A percentile compares a stretch with the other conserved stretches of the same genome.
phyloP scores from a whole-genome alignment of 2,797 vertebrate genomes.

The Catharus ustulatus region DNA sequence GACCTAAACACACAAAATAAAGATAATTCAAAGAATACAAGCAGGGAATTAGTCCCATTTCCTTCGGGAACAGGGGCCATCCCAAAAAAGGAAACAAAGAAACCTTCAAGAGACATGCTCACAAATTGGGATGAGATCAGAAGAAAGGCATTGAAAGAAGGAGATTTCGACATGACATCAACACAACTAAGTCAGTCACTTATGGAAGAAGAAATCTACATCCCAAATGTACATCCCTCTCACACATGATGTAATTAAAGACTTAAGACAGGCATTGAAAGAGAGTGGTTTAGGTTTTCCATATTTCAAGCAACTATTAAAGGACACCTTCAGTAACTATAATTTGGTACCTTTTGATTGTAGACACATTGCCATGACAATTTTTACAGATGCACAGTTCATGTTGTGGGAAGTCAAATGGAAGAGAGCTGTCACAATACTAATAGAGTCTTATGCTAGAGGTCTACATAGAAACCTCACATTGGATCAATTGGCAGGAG shows the following conservation, averaged over 20 bases:
- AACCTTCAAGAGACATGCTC: background rate
- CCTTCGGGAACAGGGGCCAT: too few relatives aligned
- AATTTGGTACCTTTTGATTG: background rate
- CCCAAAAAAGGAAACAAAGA: too few relatives aligned
- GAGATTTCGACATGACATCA: background rate
- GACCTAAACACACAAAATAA: too few relatives aligned
- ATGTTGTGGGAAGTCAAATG: background rate
- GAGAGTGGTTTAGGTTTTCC: too few relatives aligned
- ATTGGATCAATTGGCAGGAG: background rate
- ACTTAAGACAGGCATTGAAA: background rate
- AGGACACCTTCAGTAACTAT: background rate
- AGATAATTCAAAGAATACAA: too few relatives aligned
- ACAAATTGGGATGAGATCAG: background rate
- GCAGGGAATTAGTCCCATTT: too few relatives aligned
- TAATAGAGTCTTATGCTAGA: background rate
- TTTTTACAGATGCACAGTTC: background rate
- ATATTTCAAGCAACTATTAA: background rate
- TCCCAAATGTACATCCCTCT: background rate
- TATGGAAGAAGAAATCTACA: background rate
- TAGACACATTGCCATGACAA: background rate
- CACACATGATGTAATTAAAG: background rate
- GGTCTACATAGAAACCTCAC: background rate
- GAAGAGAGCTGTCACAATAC: background rate
- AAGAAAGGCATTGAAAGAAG: background rate
- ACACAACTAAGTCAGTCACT: background rate